These are phyloP conservation scores for Leucoraja ocellata DNA, from an alignment of 2,797 vertebrate genomes.

Conservation along the genomic window DNA sequence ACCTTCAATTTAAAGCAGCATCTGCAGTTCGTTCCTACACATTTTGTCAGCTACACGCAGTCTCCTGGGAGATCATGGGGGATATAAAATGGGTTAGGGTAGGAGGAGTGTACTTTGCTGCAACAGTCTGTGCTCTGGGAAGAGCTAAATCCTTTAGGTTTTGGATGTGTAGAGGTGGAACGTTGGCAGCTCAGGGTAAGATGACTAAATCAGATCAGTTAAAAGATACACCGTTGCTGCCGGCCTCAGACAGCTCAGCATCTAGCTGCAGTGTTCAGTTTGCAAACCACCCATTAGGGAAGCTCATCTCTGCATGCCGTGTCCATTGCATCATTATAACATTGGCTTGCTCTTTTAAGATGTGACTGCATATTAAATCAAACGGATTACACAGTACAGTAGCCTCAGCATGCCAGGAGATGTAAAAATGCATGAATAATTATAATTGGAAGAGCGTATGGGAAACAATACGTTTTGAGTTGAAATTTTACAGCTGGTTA, in stretches of 20 bases:
- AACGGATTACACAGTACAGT: neutral
- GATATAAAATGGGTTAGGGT: too few relatives aligned
- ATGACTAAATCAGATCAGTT: neutral
- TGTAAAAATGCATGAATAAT: slow-evolving; percentile 5
- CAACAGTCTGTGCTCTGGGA: neutral
- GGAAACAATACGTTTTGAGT: neutral
- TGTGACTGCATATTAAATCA: slow-evolving; percentile 9
- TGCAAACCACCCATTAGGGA: neutral
- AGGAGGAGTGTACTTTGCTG: neutral
- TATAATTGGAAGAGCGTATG: neutral
- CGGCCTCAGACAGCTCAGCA: neutral
- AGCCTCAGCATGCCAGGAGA: neutral
- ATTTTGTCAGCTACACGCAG: too few relatives aligned
- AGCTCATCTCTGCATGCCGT: neutral
- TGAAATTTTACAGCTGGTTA: neutral
- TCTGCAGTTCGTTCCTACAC: too few relatives aligned
- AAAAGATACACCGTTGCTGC: neutral
- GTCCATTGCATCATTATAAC: neutral
- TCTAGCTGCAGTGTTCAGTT: neutral
- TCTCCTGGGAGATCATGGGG: too few relatives aligned
- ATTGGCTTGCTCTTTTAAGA: neutral
- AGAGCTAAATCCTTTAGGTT: neutral
- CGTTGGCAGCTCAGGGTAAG: neutral
- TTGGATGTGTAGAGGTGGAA: neutral
- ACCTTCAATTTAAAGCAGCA: too few relatives aligned